These are phyloP conservation scores for Pangasius djambal DNA, from an alignment of 2,797 vertebrate species.

Conservation along the genomic window DNA sequence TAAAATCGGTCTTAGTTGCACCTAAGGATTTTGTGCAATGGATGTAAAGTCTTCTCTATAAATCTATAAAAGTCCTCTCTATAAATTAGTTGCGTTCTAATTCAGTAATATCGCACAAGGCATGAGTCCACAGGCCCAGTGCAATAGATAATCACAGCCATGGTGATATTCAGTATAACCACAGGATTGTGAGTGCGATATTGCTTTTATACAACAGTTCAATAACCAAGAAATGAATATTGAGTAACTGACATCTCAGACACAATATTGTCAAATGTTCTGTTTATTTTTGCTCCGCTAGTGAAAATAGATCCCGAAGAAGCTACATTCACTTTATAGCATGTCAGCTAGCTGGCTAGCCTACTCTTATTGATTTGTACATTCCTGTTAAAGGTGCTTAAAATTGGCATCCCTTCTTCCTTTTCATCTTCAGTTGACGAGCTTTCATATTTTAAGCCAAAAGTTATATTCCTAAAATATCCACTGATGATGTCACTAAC, in stretches of 20 bases:
- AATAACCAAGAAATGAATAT: background rate
- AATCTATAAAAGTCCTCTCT: background rate
- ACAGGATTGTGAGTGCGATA: background rate
- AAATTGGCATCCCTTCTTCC: background rate
- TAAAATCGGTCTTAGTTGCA: background rate
- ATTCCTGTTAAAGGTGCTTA: background rate
- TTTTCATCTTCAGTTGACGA: background rate
- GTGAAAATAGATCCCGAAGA: background rate
- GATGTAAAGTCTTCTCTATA: background rate
- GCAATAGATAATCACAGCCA: background rate
- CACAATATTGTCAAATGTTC: background rate
- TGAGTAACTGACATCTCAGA: background rate
- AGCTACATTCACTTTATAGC: background rate
- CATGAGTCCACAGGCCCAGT: background rate
- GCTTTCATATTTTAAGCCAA: background rate
- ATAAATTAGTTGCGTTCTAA: background rate
- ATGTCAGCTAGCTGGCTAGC: background rate
- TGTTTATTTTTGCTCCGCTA: background rate
- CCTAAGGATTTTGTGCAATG: background rate
- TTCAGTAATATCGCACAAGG: background rate
- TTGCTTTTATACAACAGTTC: background rate
- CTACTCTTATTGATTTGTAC: background rate
- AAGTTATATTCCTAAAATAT: background rate
- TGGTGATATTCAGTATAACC: background rate
- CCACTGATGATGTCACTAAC: background rate